phyloP scores from a whole-genome alignment of 2,888 invertebrate genomes.

The Drosophila neoperkinsi region DNA sequence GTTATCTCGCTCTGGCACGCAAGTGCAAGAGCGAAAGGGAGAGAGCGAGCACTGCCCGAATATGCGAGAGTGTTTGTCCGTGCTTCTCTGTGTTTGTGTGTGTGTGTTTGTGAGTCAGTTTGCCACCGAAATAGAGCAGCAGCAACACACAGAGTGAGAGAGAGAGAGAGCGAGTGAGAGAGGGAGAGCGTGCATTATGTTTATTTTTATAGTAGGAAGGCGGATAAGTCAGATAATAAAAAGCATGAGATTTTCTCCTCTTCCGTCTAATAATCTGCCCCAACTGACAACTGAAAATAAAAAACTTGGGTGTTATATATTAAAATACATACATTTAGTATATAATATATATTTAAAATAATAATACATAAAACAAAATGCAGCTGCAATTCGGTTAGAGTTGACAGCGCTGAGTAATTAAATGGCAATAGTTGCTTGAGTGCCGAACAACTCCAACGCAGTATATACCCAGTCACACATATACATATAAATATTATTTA shows the following conservation, averaged over 20 bases:
- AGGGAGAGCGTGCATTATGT: constrained; percentile 33
- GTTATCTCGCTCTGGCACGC: constrained; percentile 83
- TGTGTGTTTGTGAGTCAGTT: constrained; percentile 28
- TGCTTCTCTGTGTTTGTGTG: constrained; percentile 13
- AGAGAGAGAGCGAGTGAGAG: constrained; percentile 8
- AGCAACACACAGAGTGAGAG: not conserved
- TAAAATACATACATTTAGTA: not conserved
- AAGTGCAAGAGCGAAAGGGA: constrained; percentile 62
- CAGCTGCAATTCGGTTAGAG: not conserved
- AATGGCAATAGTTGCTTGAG: constrained; percentile 3
- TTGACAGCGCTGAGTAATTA: constrained; percentile 33
- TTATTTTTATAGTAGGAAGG: constrained; percentile 11
- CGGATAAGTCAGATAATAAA: constrained; percentile 58
- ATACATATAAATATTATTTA: constrained; percentile 1
- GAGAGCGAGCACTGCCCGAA: constrained; percentile 41
- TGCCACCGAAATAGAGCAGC: constrained; percentile 39
- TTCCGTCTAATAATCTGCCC: constrained; percentile 69
- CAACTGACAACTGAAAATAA: constrained; percentile 48
- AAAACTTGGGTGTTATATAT: not conserved
- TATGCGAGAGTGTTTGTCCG: constrained; percentile 37
- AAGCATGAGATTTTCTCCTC: constrained; percentile 7
- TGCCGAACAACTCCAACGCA: constrained; percentile 41
- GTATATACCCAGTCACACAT: constrained; percentile 8
- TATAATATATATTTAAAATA: not conserved
- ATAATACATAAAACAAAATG: constrained; percentile 4